Percentiles rank a stretch among this genome's conserved stretches.
These are phyloP conservation scores for Syngnathus acus DNA, from an alignment of 2,797 vertebrate species.

Conservation along the genomic window DNA sequence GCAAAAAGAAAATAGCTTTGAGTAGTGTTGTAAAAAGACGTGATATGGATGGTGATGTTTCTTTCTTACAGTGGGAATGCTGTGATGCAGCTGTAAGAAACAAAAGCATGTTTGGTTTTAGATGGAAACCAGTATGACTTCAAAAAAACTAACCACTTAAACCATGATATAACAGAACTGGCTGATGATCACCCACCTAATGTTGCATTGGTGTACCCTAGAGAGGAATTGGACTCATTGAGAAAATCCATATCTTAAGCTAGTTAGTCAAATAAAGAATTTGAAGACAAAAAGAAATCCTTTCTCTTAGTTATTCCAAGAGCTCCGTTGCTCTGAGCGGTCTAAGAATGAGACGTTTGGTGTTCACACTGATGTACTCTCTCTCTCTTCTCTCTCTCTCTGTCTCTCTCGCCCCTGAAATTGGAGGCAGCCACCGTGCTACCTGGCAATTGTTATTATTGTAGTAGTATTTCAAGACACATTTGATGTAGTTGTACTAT, in stretches of 20 bases:
- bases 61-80: not conserved
- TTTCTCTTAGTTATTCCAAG: not conserved
- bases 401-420: no score
- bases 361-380: no score
- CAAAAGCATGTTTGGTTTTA: not conserved
- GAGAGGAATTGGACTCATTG: conserved; percentile 34
- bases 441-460: no score
- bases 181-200: conserved; percentile 31
- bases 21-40: not conserved
- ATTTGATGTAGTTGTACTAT: no score
- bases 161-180: not conserved
- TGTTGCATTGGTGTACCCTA: conserved; percentile 34
- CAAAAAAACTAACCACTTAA: not conserved
- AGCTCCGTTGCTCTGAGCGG: not conserved
- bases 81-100: not conserved
- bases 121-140: not conserved
- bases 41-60: not conserved
- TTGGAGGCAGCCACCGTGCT: no score
- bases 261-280: not conserved
- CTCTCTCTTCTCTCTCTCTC: no score
- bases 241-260: conserved; percentile 55
- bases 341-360: not conserved
- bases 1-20: not conserved
- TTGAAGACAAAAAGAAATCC: not conserved
- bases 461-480: no score